Base-by-base conservation (phyloP, 2,797 vertebrate genomes). In the Arctocebus calabarensis region DNA sequence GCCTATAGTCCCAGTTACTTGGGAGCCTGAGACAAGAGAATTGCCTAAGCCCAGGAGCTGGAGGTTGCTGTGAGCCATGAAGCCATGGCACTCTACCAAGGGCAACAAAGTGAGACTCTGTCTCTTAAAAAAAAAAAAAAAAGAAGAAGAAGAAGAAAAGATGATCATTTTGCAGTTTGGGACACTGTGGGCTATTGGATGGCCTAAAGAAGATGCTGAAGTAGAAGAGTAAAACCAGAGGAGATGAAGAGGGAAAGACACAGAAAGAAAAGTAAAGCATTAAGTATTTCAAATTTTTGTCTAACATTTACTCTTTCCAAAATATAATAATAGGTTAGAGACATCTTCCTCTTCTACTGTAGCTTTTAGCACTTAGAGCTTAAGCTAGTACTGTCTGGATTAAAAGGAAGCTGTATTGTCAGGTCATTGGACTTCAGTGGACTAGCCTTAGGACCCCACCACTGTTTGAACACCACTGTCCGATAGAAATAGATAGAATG, bases 221-320 rank as follows among this genome's bases (percentile, higher is more conserved):
- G 84, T 48, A 78, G 92, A 78, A 83, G 70, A 70, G 48, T 19
- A 88, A 86, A 83, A 88, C 27, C n/a, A 77, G 32, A 64, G 78
- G 71, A 94, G 48, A 64, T 64, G 55, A 83, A 95, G 78, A 19
- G 27, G n/a, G 48, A 77, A 88, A 71, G 78, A 84, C 64, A 64
- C 16, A 55, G 59, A 86, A 43, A 84, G 71, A 45, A 74, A 64
- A 88, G n/a, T 59, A 3, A 68, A 78, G 27, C 55, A 61, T 92
- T 55, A 78, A 3, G 13, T 68, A 32, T 96, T 84, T 74, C 22
- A 74, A 2, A 57, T 52, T 64, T 83, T 84, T 88, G 10, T 25
- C 13, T 88, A 20, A 23, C n/a, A 43, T 34, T 88, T 57, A 29
- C 71, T 87, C 43, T 88, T 90, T 52, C 29, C 19, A 79, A 73